Conservation (phyloP, 2,797 vertebrate genomes). For the Erethizon dorsatum region DNA sequence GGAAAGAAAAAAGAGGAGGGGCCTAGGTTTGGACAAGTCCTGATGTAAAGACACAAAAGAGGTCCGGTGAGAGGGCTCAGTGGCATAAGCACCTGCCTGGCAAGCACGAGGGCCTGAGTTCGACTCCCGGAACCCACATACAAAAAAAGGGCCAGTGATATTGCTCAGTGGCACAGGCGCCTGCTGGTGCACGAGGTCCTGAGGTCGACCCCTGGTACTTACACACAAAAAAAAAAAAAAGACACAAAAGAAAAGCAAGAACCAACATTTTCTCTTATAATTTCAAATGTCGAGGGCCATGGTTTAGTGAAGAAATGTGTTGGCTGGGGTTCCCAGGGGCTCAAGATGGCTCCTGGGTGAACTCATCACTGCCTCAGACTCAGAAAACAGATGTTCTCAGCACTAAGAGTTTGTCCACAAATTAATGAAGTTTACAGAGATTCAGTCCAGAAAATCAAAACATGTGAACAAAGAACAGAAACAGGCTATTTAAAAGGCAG, state of each 20-base stretch:
- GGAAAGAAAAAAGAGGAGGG: neutral
- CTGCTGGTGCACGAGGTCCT: no score
- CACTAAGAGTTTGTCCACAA: neutral
- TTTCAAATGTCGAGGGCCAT: neutral
- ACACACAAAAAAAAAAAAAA: neutral
- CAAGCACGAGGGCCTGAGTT: no score
- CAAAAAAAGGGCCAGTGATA: no score
- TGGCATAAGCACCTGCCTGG: no score
- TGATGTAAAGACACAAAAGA: neutral
- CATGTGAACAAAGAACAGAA: neutral
- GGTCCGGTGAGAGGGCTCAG: no score
- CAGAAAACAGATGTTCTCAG: neutral
- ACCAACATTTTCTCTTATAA: neutral
- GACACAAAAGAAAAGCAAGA: neutral
- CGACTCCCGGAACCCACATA: no score
- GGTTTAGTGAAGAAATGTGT: neutral
- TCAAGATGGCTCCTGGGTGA: neutral
- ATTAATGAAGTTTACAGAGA: conserved; percentile 34
- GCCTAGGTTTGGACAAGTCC: neutral
- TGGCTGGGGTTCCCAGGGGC: fast-evolving
- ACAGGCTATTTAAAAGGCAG: neutral
- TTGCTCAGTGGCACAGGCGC: no score
- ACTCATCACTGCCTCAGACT: neutral
- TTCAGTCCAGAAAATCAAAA: conserved; percentile 40
- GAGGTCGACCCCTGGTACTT: no score